Evolutionary conservation across 2,888 invertebrate species (phyloP).

Genomic region (Erpobdella octoculata): DNA sequence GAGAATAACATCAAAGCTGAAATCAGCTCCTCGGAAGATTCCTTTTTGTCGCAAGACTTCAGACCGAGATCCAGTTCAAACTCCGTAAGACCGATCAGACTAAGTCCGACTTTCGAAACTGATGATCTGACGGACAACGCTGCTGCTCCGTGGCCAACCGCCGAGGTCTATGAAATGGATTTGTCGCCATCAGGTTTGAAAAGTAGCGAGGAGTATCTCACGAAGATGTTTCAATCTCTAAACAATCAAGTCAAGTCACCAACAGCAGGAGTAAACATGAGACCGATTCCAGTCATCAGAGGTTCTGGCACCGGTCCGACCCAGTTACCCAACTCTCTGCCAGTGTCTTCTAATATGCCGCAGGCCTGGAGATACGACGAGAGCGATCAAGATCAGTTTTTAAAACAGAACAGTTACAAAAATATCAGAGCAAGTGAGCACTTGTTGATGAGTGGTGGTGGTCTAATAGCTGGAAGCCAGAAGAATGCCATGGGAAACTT

Average conservation of each 20-base stretch:
- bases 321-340: not conserved
- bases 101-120: not conserved
- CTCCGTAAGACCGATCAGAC: not conserved
- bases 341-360: not conserved
- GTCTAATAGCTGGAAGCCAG: not conserved
- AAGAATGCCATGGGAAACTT: not conserved
- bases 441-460: constrained; percentile 7
- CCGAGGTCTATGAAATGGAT: not conserved
- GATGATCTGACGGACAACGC: not conserved
- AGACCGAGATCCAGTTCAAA: not conserved
- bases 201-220: not conserved
- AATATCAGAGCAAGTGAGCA: not conserved
- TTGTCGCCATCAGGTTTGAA: not conserved
- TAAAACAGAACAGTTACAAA: not conserved
- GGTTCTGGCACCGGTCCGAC: not conserved
- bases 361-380: not conserved
- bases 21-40: constrained; percentile 1
- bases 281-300: not conserved
- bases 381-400: not conserved
- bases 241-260: not conserved
- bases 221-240: not conserved
- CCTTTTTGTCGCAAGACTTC: not conserved
- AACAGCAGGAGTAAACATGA: not conserved
- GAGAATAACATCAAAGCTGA: not conserved
- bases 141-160: not conserved